Base-by-base conservation (phyloP, 2,797 vertebrate genomes). In the Halcyon chelicuti region DNA sequence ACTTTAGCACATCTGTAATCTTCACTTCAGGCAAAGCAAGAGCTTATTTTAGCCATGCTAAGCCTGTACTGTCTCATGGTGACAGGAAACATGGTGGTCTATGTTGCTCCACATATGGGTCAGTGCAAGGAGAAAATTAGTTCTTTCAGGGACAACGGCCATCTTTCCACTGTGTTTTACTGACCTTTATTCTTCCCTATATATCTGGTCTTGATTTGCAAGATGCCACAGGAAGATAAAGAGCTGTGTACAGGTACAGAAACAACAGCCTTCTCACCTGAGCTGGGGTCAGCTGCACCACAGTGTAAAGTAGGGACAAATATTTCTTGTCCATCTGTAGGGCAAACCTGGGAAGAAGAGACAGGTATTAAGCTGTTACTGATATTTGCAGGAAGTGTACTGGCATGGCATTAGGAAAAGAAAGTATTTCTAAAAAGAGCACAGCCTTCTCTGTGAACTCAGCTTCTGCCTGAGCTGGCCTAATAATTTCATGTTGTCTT, bases 101-200 rank as follows among this genome's bases (percentile, higher is more conserved):
- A 0, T 26, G 6, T 18, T 82, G 35, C 22, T 9, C 14, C 37
- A 65, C 10, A 14, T 15, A 60, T 0, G 1, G 31, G 21, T 49
- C 12, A 71, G 11, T 11, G 3, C 15, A 60, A 91, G 22, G 7
- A 55, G 26, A 68, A 74, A 88, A 70, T 13, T 0, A 26, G 37
- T 13, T 54, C 15, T 65, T 85, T 65, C n/a, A 60, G 22, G 25
- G 29, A 13, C 0, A 3, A 39, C 31, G 12, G 72, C 12, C 16
- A 18, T 22, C 57, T 52, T 63, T 81, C 33, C 2, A 1, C 19
- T 35, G 5, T 66, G 23, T 4, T 74, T 68, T 90, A 12, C 1
- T 46, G 42, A 35, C 8, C 5, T 79, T 87, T 66, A 29, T 54
- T 86, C 29, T 62, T 90, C 18, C 21, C 21, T 70, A 5, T 33